Evolutionary conservation across 2,888 invertebrate species (phyloP), one percentile per base, ranked within the genome.

Genomic region (Eulithis testata): DNA sequence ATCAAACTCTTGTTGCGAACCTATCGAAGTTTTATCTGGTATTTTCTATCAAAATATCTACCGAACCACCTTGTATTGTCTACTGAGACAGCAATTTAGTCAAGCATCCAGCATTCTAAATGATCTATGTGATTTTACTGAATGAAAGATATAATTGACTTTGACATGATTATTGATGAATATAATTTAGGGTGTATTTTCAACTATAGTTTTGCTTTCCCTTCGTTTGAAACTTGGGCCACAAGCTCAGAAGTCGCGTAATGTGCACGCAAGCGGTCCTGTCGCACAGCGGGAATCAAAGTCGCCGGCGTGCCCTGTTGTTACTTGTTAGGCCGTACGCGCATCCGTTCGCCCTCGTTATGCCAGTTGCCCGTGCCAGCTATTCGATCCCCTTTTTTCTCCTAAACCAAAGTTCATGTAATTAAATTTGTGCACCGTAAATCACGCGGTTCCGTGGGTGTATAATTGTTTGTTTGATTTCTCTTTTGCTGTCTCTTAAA

Each of bases 271-370:
- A 83, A 88, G 83, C 80, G 79, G 75, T 65, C 78, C 80, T 89
- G 90, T 89, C 85, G 82, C 89, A 73, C 90, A 88, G 89, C 89
- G 81, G 89, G 89, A 80, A 83, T 86, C 86, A 83, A 86, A 86
- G 86, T 86, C 79, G 83, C 84, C 85, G 83, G 77, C 79, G 70
- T 74, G 76, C 77, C 70, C 80, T 77, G 82, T 82, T 84, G 80
- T 84, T 83, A 77, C 81, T 83, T 84, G 86, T 85, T 84, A 83
- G 66, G 71, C 75, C 21, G 76, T 76, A 75, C 76, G 76, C 74
- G 79, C 81, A 82, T 82, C 81, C 76, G 73, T 76, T 76, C 76
- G 72, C 73, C 74, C 78, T 83, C 82, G 79, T 83, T 84, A 82
- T 78, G 72, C 76, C 69, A 70, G 65, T 51, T 62, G 51, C 40